Evolutionary conservation across 2,888 invertebrate species (phyloP).

Genomic region (Zhuqinia jingwanae): DNA sequence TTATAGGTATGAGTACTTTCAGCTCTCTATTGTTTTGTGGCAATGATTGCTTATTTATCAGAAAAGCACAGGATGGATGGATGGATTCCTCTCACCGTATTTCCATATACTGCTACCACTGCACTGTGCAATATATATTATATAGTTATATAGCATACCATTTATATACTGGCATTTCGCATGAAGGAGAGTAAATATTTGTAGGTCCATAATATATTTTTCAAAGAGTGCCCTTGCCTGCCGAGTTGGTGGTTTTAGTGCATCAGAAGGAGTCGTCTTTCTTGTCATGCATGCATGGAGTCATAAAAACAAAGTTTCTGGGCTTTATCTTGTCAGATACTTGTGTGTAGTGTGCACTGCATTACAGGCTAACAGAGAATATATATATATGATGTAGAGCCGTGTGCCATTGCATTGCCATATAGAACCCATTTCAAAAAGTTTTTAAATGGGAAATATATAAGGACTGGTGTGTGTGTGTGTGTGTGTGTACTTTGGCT

Average conservation of each 20-base stretch:
- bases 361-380: background rate
- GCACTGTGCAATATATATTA: too few species aligned
- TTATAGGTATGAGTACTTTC: too few species aligned
- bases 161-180: constrained; percentile 31
- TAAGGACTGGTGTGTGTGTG: too few species aligned
- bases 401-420: background rate
- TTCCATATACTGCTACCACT: background rate
- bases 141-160: background rate
- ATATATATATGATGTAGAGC: background rate
- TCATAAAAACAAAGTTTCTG: constrained; percentile 35
- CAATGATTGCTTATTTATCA: constrained; percentile 62
- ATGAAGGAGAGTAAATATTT: constrained; percentile 20
- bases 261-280: constrained; percentile 27
- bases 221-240: constrained; percentile 18
- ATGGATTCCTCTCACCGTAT: too few species aligned
- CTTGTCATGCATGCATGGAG: constrained; percentile 38
- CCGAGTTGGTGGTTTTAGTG: background rate
- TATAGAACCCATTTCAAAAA: background rate
- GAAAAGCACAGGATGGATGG: too few species aligned
- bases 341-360: too few species aligned
- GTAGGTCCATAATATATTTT: constrained; percentile 18
- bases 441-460: background rate
- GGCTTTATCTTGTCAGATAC: background rate
- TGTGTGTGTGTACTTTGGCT: background rate
- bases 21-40: constrained; percentile 37